phyloP scores from a whole-genome alignment of 2,113 vertebrate genomes.

The Puntigrus tetrazona region DNA sequence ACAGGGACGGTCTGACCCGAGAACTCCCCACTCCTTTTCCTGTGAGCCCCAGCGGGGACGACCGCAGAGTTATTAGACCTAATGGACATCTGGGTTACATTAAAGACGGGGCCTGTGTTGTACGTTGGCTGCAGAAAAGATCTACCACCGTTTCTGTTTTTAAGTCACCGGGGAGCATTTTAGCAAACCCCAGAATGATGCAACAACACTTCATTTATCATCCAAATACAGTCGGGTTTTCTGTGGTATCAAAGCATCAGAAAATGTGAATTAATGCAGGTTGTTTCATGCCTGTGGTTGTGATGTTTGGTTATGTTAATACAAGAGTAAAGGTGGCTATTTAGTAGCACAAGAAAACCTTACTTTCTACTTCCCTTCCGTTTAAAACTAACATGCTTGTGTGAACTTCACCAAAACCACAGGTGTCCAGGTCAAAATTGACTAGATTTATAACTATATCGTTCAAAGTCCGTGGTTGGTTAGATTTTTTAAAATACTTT shows the following conservation, averaged over 20 bases:
- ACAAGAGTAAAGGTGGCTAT: not conserved
- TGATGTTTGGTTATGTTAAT: constrained; percentile 28
- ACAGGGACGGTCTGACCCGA: constrained; percentile 23
- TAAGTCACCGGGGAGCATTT: constrained; percentile 21
- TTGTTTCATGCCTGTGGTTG: constrained; percentile 2
- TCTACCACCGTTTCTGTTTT: constrained; percentile 33
- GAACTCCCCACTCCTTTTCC: constrained; percentile 41
- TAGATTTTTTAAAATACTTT: not conserved
- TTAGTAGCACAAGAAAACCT: constrained; percentile 6
- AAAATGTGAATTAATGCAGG: not conserved
- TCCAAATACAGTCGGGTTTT: constrained; percentile 20
- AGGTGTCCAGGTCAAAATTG: not conserved
- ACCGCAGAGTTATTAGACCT: constrained; percentile 48
- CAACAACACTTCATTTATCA: constrained; percentile 29
- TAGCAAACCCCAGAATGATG: constrained; percentile 5
- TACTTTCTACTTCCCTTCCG: not conserved
- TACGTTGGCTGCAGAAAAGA: constrained; percentile 22
- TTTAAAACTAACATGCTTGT: not conserved
- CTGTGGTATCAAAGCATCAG: constrained; percentile 16
- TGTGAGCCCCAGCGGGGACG: constrained; percentile 9
- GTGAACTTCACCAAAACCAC: not conserved
- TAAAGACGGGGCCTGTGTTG: constrained; percentile 28
- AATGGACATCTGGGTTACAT: constrained; percentile 43
- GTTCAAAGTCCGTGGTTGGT: not conserved
- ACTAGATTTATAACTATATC: not conserved